Evolutionary conservation across 2,113 vertebrate species (phyloP), one percentile per base, ranked within the genome.

Genomic region (Centrocercus urophasianus): DNA sequence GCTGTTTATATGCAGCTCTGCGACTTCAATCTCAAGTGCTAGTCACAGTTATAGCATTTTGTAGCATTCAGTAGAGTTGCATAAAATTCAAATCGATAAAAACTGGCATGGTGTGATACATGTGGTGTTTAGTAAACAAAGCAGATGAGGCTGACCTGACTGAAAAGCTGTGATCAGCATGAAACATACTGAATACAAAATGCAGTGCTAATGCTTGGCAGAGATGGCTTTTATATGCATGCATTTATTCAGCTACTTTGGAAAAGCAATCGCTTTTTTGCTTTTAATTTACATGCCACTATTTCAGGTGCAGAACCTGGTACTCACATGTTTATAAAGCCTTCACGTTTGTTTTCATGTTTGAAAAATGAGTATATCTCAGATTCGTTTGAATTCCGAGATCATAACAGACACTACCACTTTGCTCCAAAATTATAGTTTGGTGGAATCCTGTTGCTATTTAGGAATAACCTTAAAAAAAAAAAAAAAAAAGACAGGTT

Each of bases 101-200:
- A 80, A 80, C 84, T 90, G 86, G 24, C 83, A 70, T 70, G 50
- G 47, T 88, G 73, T 80, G 94, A 93, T 94, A 59, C 84, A 84
- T 93, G 91, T 83, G 78, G 83, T 96, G 89, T 93, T 96, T 92
- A 95, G 83, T 89, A 97, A 97, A 96, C 95, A 96, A 95, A 89
- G 86, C 60, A 89, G 93, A 91, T 70, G 90, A 88, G 77, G 52
- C 21, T 95, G 93, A 94, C 85, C 92, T 89, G 93, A 92, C 27
- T 83, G 88, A 88, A 90, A 90, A 97, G 89, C 86, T 93, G 92
- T 64, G 90, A 91, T 93, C 92, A 90, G 77, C 85, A 88, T 43
- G 43, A 56, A 88, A 30, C 61, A 77, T 57, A 3, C 73, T 67
- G 95, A 94, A 96, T 95, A 34, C 47, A 24, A 74, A 96, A 94